Evolutionary conservation across 1,140 invertebrate genomes (phyloP), one percentile per base, ranked within the genome.

Genomic region (Nasonia vitripennis): DNA sequence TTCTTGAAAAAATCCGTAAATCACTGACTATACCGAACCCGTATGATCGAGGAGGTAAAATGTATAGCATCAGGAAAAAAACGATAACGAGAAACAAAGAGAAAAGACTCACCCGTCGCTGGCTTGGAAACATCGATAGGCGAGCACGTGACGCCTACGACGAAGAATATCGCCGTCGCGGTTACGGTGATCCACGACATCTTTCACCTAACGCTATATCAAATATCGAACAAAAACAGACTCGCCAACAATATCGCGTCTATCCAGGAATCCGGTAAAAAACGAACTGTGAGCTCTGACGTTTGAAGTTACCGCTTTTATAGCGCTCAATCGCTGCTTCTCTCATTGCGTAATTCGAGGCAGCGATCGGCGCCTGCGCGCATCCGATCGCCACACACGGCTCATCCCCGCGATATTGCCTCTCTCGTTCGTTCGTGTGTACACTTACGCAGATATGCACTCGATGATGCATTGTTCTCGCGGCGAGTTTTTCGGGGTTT

Each of bases 281-380:
- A 81, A 78, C 70, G 23, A 68, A 86, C 85, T 86, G 77, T 20
- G 73, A 23, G 74, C 70, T 41, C 9, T 2, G 23, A 2, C 27
- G 37, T 86, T 86, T 83, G 81, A 83, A 79, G 73, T 83, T 73
- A 37, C 67, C 77, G 81, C 85, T 86, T 86, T 86, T 86, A 86
- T 86, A 83, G 77, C 68, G 45, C n/a, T 31, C 62, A 20, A 79
- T 79, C 73, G 10, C 17, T 6, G 75, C 34, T 45, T 48, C 81
- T 37, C 20, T 9, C 6, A 78, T 86, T 86, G 80, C 85, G 80
- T 83, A 86, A 83, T 78, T 1, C 20, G 31, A 80, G 34, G 41
- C 74, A n/a, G 34, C 27, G 34, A 68, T 41, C 41, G 20, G 55
- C 78, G 78, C 70, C 48, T 81, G 71, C 84, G 84, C 84, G 70